Evolutionary conservation across 2,888 invertebrate genomes (phyloP), one percentile per base, ranked within the genome.

Genomic region (Capitulum mitella): DNA sequence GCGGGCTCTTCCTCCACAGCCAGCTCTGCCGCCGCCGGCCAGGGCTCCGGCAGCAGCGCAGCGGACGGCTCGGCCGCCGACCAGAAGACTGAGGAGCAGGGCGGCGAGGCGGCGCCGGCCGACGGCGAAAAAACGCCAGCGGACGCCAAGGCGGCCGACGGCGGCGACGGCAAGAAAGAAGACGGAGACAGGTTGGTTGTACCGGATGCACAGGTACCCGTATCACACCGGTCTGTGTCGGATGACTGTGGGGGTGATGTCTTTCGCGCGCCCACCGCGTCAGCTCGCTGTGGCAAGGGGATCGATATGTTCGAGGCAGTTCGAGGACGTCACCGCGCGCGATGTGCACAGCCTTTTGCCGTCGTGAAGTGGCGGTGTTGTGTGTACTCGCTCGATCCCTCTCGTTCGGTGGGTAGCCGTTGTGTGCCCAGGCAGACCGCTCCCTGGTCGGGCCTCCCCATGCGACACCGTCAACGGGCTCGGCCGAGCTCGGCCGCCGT

Each of bases 131-230:
- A 79, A 22, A 26, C 78, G 3, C 61, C 16, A 8, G 70, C 81
- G 64, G 83, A 83, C 29, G 76, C 70, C 26, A 79, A 78, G 80
- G 29, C 80, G 79, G 79, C 79, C 61, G 80, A 76, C 26, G 74
- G 32, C 77, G 78, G 77, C 26, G 78, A 78, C 70, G 80, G 79
- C 22, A 81, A 83, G 64, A 81, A 81, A 51, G 80, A 81, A 16
- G 83, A 82, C 76, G 76, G 76, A 46, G 76, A 76, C 76, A 76
- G 76, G 76, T 76, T 76, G 76, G 76, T 76, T 29, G 76, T 76
- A 29, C 40, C 29, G 12, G 61, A n/a, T 32, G 29, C 19, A 22
- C 51, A 51, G 22, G 51, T 51, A 51, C 43, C 43, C 43, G 58
- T n/a, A 29, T 26, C 58, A 10, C n/a, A 29, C 58, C 29, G 58